Base-by-base conservation (phyloP, 2,888 invertebrate genomes). In the Gryllus longicercus region DNA sequence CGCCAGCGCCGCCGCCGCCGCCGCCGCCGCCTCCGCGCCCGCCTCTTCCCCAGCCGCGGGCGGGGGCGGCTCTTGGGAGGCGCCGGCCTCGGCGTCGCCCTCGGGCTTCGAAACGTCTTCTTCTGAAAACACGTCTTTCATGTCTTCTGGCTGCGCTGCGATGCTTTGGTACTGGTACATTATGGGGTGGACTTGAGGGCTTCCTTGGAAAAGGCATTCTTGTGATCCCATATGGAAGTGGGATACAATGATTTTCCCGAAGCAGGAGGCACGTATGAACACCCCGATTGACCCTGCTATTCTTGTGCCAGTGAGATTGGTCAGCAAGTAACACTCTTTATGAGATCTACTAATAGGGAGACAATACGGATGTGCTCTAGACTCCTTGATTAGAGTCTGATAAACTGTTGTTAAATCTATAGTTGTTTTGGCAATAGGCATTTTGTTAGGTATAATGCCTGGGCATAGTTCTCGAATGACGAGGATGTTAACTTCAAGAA, bases 221-320 rank as follows among this genome's bases (percentile, higher is more conserved):
- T 76, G 74, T 23, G 79, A 63, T 63, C 63, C 81, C 78, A 82
- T 63, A 16, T 82, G 79, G 51, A 82, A 82, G 23, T 81, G 80
- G 8, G 81, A 81, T 18, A 82, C 80, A 18, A 82, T 80, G 63
- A 79, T 21, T 75, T 80, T 80, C 21, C 82, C 82, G 74, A 81
- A 80, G 51, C 82, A 81, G 18, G 82, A 78, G 18, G 81, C 63
- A 2, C 82, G 76, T n/a, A 82, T 49, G 51, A 81, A 80, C 16
- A 81, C 76, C 11, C 78, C 75, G 25, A 82, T 78, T 50, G 79
- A 79, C 8, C 81, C 82, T 12, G 78, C 74, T 21, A 75, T 49
- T 50, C 81, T 81, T 10, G 79, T 78, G 5, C 74, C 50, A 11
- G 76, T 75, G 18, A 63, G 74, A 11, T 51, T 81, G 23, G 77